phyloP scores from a whole-genome alignment of 2,888 invertebrate species.

The Amphipoea lucens region DNA sequence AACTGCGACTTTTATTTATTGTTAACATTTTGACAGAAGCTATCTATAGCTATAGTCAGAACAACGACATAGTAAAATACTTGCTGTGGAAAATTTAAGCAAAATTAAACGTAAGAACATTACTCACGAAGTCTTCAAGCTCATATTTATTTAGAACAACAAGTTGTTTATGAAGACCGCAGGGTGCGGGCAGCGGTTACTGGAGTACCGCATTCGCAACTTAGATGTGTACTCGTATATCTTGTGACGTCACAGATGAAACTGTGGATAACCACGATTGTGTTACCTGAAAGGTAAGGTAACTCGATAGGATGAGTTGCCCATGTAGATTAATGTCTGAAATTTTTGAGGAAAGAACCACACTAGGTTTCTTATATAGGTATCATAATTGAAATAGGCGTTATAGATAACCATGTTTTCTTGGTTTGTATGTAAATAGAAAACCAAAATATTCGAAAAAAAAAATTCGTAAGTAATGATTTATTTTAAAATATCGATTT shows the following conservation, averaged over 20 bases:
- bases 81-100: neutral
- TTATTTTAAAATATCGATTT: no score
- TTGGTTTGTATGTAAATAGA: no score
- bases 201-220: neutral
- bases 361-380: no score
- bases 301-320: neutral
- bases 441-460: no score
- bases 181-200: slow-evolving; percentile 25
- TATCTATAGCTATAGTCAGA: neutral
- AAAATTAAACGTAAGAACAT: neutral
- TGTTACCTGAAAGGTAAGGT: neutral
- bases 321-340: neutral
- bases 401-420: no score
- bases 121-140: slow-evolving; percentile 10
- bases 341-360: neutral
- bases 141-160: slow-evolving; percentile 17
- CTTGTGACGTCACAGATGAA: slow-evolving; percentile 11
- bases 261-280: slow-evolving; percentile 5
- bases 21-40: neutral
- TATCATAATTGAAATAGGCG: no score
- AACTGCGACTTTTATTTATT: neutral
- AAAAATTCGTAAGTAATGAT: no score
- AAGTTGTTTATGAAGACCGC: slow-evolving; percentile 52
- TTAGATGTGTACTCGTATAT: slow-evolving; percentile 43
- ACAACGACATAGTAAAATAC: neutral